A percentile compares a stretch with the other conserved stretches of the same genome.
phyloP scores from a whole-genome alignment of 2,797 vertebrate species.

The Leucoraja ocellata region DNA sequence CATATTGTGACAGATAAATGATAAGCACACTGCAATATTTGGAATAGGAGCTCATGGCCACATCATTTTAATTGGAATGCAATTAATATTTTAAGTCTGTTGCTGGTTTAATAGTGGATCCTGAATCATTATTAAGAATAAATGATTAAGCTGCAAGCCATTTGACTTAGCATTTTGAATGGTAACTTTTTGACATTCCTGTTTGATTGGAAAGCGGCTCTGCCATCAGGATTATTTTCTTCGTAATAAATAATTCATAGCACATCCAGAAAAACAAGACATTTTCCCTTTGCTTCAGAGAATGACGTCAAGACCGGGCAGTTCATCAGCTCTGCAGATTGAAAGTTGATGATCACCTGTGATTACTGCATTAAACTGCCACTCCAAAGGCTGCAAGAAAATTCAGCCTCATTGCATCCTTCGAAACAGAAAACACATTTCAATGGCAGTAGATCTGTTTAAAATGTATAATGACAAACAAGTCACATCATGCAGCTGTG shows the following conservation, averaged over 20 bases:
- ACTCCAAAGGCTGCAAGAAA: neutral
- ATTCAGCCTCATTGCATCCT: neutral
- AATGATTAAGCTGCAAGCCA: neutral
- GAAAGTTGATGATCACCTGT: conserved; percentile 7
- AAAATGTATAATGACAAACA: conserved; percentile 15
- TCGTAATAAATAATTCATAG: conserved; percentile 41
- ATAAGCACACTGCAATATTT: neutral
- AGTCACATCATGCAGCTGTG: neutral
- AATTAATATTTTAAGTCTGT: conserved; percentile 1
- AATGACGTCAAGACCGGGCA: conserved; percentile 31
- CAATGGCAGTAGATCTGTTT: neutral
- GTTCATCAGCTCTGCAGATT: conserved; percentile 14
- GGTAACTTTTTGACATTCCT: conserved; percentile 25
- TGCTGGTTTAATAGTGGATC: neutral
- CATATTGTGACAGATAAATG: neutral
- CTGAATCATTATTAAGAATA: conserved; percentile 15
- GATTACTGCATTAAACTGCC: conserved; percentile 35
- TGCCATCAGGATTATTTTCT: conserved; percentile 7
- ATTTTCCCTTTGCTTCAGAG: neutral
- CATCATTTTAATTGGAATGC: neutral
- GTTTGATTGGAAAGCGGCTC: neutral
- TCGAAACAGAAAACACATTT: neutral
- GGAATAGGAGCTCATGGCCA: neutral
- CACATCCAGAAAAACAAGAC: conserved; percentile 21
- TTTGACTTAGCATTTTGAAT: neutral